These are phyloP conservation scores for Hydrocynus forskahlii DNA, from an alignment of 2,797 vertebrate species.

Conservation along the genomic window DNA sequence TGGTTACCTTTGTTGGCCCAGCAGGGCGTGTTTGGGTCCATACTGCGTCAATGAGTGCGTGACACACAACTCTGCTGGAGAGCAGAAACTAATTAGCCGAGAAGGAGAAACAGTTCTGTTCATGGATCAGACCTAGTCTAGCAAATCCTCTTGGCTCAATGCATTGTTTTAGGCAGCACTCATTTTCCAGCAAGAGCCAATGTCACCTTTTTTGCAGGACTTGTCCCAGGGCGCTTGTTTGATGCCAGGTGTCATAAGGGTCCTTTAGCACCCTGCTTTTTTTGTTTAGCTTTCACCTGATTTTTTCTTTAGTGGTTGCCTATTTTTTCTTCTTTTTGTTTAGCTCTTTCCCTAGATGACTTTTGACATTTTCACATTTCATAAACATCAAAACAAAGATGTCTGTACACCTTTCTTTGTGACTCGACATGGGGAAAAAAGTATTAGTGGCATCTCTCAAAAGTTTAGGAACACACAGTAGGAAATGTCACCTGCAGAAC, in stretches of 20 bases:
- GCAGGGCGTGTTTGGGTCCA: conserved; percentile 35
- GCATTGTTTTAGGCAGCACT: not conserved
- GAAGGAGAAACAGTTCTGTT: conserved; percentile 23
- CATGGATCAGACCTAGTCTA: not conserved
- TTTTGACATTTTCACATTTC: conserved; percentile 61
- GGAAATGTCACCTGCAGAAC: conserved; percentile 55
- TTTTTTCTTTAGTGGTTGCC: not conserved
- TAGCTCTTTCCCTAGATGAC: conserved; percentile 26
- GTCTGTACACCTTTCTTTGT: conserved; percentile 4
- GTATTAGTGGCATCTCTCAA: conserved; percentile 31
- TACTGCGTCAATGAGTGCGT: conserved; percentile 27
- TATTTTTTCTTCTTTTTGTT: not conserved
- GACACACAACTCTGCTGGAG: conserved; percentile 36
- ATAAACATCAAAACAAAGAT: conserved; percentile 56
- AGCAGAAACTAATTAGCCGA: conserved; percentile 49
- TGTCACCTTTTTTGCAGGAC: conserved; percentile 22
- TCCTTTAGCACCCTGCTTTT: conserved; percentile 2
- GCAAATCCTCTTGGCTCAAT: conserved; percentile 6
- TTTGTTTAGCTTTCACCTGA: not conserved
- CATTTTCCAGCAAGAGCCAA: not conserved
- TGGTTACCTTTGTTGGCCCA: conserved; percentile 34
- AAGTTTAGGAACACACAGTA: conserved; percentile 31
- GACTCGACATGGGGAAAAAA: conserved; percentile 29
- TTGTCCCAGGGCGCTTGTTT: not conserved
- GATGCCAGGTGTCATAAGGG: not conserved